phyloP scores from a whole-genome alignment of 2,113 vertebrate genomes.

The Caranx ignobilis region DNA sequence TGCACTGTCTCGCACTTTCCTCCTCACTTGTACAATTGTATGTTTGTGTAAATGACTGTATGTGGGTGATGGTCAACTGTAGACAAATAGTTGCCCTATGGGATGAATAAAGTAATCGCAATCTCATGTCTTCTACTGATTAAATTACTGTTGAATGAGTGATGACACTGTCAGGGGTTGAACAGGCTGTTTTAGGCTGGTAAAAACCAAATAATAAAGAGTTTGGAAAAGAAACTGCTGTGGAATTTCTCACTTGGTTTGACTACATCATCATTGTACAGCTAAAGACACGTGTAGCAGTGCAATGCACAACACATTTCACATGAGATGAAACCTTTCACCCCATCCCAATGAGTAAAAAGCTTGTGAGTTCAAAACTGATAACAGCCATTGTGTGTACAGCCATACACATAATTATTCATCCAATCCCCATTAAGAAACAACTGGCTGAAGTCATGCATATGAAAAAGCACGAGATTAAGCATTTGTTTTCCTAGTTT shows the following conservation, averaged over 20 bases:
- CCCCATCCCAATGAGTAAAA: neutral
- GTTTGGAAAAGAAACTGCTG: neutral
- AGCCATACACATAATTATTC: constrained; percentile 16
- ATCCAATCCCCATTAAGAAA: neutral
- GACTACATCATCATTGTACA: neutral
- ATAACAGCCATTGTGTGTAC: neutral
- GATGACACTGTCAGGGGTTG: neutral
- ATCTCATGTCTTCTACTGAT: too few relatives aligned
- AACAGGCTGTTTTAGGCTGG: neutral
- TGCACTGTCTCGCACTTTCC: too few relatives aligned
- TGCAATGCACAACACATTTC: neutral
- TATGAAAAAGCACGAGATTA: constrained; percentile 1
- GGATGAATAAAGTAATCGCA: too few relatives aligned
- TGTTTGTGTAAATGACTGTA: too few relatives aligned
- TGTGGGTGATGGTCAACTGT: too few relatives aligned
- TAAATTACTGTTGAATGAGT: neutral
- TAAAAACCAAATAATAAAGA: neutral
- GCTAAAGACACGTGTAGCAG: neutral
- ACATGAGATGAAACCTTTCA: neutral
- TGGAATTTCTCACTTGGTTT: neutral
- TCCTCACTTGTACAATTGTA: too few relatives aligned
- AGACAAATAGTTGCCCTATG: too few relatives aligned
- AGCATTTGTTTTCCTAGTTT: constrained; percentile 12
- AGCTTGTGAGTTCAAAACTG: neutral
- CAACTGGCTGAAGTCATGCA: neutral